Conservation (phyloP, 2,888 invertebrate genomes). For the Megaustenia siamemsis region DNA sequence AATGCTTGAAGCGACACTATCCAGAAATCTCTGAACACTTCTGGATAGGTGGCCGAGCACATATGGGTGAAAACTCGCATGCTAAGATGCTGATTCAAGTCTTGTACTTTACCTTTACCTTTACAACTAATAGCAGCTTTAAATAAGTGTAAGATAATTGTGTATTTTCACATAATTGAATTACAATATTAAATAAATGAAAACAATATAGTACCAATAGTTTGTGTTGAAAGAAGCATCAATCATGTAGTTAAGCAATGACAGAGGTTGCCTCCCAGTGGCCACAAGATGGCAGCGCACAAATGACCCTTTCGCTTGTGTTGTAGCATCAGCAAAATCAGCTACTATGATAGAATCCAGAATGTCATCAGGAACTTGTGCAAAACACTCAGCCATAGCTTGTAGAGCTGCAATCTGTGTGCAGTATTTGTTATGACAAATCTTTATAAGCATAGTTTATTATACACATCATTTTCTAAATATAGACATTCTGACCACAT, state of each 20-base stretch:
- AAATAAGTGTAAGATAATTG: too few species aligned
- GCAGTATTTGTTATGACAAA: background rate
- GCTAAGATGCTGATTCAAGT: too few species aligned
- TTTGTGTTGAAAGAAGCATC: constrained; percentile 68
- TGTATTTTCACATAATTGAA: too few species aligned
- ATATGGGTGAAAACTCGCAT: too few species aligned
- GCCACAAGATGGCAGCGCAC: constrained; percentile 73
- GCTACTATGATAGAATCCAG: constrained; percentile 70
- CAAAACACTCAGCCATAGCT: constrained; percentile 67
- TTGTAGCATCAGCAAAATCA: constrained; percentile 63
- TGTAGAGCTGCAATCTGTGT: constrained; percentile 46
- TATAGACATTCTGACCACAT: too few species aligned
- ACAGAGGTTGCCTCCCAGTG: constrained; percentile 72
- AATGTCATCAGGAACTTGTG: constrained; percentile 70
- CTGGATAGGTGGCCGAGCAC: too few species aligned
- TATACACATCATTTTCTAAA: too few species aligned
- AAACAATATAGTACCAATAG: constrained; percentile 57
- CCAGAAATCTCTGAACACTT: too few species aligned
- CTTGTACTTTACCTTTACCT: too few species aligned
- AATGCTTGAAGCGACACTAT: too few species aligned
- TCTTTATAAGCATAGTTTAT: too few species aligned
- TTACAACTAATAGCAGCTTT: too few species aligned
- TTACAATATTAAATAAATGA: background rate
- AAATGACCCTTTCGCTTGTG: constrained; percentile 64
- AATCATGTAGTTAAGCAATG: constrained; percentile 73